Evolutionary conservation across 2,888 invertebrate genomes (phyloP), one percentile per base, ranked within the genome.

Genomic region (Bruchidius siliquastri): DNA sequence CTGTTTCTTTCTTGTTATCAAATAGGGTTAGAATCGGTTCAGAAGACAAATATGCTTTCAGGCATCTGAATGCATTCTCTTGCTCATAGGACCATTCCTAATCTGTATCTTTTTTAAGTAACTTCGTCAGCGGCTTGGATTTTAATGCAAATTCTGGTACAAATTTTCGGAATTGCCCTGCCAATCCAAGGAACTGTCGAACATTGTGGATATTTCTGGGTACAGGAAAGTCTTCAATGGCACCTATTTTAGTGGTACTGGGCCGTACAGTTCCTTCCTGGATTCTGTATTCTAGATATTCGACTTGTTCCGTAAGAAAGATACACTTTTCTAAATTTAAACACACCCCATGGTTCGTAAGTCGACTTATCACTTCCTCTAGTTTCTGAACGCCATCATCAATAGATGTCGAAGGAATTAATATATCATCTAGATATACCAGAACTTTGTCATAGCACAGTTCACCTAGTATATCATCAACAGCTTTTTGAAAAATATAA

Each of bases 1-100:
- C 49, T 3, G 70, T 74, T 70, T 73, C 20, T n/a, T 70, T 22
- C 8, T 70, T 71, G 3, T 77, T 75, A 69, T 77, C 71, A 72
- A 74, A 78, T n/a, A 78, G 68, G 21, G 66, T 32, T 22, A 77
- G 71, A 21, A 77, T 74, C 22, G 77, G 76, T 69, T 74, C 49
- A 4, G 74, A 21, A 20, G 18, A 21, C 3, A 72, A 26, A 18
- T 20, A 21, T 70, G 20, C 30, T 8, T 74, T 72, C 70, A 70
- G 70, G 22, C 21, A n/a, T 20, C 72, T 68, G 20, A 74, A 75
- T 49, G 71, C 69, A 10, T 67, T 22, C 13, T 73, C 73, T 20
- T 74, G 69, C 1, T 21, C n/a, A 22, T 75, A 26, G 20, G 21
- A 66, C 77, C 77, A 79, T 20, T 21, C 21, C 77, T 74, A 78